Evolutionary conservation across 2,888 invertebrate species (phyloP), one percentile per base, ranked within the genome.

Genomic region (Lumbricus terrestris): DNA sequence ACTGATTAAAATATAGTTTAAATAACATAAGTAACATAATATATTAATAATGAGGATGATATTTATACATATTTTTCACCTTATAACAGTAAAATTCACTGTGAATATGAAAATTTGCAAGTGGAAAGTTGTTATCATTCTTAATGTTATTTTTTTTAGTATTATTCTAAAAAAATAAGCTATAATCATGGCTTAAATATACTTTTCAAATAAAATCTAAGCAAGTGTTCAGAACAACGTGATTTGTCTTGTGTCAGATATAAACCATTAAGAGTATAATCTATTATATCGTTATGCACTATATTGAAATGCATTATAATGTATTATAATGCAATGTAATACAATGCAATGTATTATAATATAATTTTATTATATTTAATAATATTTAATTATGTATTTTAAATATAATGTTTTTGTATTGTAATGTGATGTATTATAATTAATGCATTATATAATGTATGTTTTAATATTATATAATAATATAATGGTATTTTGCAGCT

Each of bases 121-220:
- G n/a, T n/a, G n/a, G 69, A 69, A 69, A 69, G 69, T 38, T 47
- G 13, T 20, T 42, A 33, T 89, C 33, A 47, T 20, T 42, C n/a
- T 89, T 89, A 40, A 20, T 89, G n/a, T 89, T n/a, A n/a, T n/a
- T n/a, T 5, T 29, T 89, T 42, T 42, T 89, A 54, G n/a, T 89
- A 54, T 34, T 34, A 47, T 42, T n/a, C n/a, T 33, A 88, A 16
- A 47, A 29, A 33, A 11, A 20, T 23, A 34, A 47, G 23, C 47
- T 47, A 20, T 69, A n/a, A 8, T n/a, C n/a, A 69, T 4, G 69
- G 29, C 29, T 69, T 29, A 54, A 29, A 54, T 54, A 13, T 6
- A 11, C 4, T 54, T 54, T 69, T n/a, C 29, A n/a, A n/a, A 69
- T 69, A 11, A 5, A n/a, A 11, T n/a, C 69, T n/a, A 11, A n/a